Conservation (phyloP, 2,113 vertebrate species). For the Chitala chitala region DNA sequence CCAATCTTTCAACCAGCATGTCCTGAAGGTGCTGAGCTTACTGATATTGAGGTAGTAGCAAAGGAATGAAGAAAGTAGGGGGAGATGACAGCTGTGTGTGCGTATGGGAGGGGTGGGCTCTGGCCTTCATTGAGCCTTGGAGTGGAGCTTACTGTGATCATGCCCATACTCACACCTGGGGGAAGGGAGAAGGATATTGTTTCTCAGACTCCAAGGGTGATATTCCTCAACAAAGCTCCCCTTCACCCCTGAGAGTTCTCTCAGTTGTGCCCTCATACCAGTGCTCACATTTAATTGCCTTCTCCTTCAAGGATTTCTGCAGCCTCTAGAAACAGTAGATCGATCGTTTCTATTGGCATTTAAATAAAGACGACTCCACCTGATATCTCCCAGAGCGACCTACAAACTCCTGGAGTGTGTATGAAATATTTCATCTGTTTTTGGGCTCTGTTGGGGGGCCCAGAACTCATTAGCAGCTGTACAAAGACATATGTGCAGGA, state of each 20-base stretch:
- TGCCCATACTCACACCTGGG: neutral
- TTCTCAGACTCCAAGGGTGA: too few relatives aligned
- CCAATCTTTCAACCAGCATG: too few relatives aligned
- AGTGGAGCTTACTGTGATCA: too few relatives aligned
- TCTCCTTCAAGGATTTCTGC: conserved; percentile 1
- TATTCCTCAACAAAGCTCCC: neutral
- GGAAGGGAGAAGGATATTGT: too few relatives aligned
- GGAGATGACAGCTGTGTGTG: neutral
- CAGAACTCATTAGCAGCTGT: neutral
- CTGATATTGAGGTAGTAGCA: too few relatives aligned
- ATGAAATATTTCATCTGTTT: neutral
- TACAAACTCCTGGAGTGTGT: neutral
- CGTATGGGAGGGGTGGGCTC: neutral
- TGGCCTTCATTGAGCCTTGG: neutral
- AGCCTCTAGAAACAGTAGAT: neutral
- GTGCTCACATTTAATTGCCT: neutral
- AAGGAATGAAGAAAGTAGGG: too few relatives aligned
- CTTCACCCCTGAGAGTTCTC: neutral
- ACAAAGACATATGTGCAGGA: neutral
- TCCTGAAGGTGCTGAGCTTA: too few relatives aligned
- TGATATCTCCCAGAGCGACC: conserved; percentile 8
- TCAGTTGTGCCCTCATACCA: neutral
- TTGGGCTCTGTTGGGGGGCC: neutral
- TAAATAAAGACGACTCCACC: conserved; percentile 10
- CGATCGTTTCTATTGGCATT: conserved; percentile 13